These are phyloP conservation scores for Brachionus rubens DNA, from an alignment of 1,140 invertebrate species.

Conservation along the genomic window DNA sequence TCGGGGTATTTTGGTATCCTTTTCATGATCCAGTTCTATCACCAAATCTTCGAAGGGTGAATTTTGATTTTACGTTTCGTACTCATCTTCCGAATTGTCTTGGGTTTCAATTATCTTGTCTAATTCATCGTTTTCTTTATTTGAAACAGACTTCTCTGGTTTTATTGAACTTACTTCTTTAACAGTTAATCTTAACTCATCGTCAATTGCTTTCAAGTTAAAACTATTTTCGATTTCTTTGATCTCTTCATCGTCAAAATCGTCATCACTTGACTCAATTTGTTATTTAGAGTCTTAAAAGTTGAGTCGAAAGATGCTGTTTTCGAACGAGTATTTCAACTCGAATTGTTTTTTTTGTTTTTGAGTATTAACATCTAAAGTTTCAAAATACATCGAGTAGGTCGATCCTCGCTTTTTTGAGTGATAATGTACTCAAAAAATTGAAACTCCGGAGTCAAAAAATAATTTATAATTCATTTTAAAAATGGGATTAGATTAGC, in stretches of 20 bases:
- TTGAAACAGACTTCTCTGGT: background rate
- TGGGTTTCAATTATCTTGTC: background rate
- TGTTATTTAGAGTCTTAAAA: background rate
- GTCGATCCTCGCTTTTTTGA: background rate
- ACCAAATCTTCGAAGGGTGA: too few species aligned
- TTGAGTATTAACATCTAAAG: conserved; percentile 2
- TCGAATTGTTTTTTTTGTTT: conserved; percentile 4
- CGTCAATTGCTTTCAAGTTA: background rate
- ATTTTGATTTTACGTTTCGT: background rate
- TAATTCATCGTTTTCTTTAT: background rate
- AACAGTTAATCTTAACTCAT: background rate
- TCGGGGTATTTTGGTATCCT: too few species aligned
- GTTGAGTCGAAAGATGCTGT: background rate
- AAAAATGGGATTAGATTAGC: too few species aligned
- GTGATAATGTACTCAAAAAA: too few species aligned
- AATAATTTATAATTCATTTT: too few species aligned
- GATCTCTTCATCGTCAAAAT: background rate
- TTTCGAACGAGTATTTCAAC: too few species aligned
- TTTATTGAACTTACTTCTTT: background rate
- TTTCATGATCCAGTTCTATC: too few species aligned
- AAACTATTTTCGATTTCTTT: conserved; percentile 6
- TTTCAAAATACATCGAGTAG: conserved; percentile 4
- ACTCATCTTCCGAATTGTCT: background rate
- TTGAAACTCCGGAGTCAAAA: too few species aligned
- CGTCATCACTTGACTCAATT: background rate